Conservation (phyloP, 2,888 invertebrate species). For the Microplitis manilae region DNA sequence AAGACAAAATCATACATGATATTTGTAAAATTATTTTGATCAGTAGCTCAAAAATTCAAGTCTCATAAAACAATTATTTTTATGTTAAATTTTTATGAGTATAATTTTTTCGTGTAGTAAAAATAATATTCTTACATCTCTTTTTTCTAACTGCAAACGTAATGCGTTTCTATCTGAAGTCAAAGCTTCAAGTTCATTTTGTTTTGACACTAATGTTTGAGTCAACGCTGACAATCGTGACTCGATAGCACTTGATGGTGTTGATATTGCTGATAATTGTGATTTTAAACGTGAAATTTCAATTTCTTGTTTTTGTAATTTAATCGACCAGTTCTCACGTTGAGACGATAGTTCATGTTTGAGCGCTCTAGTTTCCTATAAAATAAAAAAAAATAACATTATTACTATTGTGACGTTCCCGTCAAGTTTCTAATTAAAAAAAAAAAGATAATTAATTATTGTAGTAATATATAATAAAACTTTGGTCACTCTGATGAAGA, state of each 20-base stretch:
- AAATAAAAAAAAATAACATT: constrained; percentile 32
- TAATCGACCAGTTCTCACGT: constrained; percentile 71
- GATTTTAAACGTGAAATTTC: constrained; percentile 75
- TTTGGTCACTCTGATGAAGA: too few species aligned
- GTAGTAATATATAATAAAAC: too few species aligned
- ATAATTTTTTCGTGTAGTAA: neutral
- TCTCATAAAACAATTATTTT: too few species aligned
- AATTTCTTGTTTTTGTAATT: constrained; percentile 74
- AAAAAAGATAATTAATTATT: neutral
- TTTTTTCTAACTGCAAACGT: constrained; percentile 85
- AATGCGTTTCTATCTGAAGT: constrained; percentile 90
- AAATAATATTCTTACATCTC: constrained; percentile 75
- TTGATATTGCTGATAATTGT: constrained; percentile 72
- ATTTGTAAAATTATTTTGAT: too few species aligned
- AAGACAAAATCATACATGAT: too few species aligned
- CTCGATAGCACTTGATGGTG: constrained; percentile 67
- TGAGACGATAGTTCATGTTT: constrained; percentile 75
- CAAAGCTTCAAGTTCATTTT: constrained; percentile 86
- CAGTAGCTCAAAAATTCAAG: too few species aligned
- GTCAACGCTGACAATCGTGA: constrained; percentile 75
- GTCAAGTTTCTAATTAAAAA: neutral
- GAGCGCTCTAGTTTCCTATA: constrained; percentile 74
- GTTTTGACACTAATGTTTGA: constrained; percentile 88
- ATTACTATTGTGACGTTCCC: too few species aligned
- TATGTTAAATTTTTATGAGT: neutral